Conservation (phyloP, 92 coral and sea anemone genomes). For the Actinostola sp. region DNA sequence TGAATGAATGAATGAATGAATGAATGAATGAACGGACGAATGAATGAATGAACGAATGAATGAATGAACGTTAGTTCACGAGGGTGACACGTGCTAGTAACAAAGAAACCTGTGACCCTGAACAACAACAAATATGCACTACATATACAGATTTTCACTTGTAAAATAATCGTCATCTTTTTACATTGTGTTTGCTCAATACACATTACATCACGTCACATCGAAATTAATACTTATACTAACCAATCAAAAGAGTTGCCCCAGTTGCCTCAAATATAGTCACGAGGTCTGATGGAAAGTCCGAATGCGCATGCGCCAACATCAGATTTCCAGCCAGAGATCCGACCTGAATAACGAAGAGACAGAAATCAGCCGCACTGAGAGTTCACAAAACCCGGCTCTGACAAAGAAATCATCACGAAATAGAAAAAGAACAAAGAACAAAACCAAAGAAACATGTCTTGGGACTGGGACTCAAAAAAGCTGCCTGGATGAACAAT, state of each 20-base stretch:
- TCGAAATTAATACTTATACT: slow-evolving; percentile 4
- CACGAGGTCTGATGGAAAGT: slow-evolving; percentile 68
- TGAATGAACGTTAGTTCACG: too few species aligned
- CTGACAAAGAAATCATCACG: too few species aligned
- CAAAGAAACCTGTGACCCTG: too few species aligned
- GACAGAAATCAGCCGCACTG: not conserved
- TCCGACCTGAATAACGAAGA: slow-evolving; percentile 41
- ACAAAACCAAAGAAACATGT: too few species aligned
- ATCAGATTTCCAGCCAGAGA: slow-evolving; percentile 69
- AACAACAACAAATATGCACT: too few species aligned
- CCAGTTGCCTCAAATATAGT: slow-evolving; percentile 67
- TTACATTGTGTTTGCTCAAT: not conserved
- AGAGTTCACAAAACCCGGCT: not conserved
- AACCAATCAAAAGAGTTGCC: slow-evolving; percentile 56
- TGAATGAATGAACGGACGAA: not conserved
- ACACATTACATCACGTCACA: not conserved
- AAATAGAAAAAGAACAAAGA: too few species aligned
- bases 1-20: not conserved
- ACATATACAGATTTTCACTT: too few species aligned
- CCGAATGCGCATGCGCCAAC: slow-evolving; percentile 60
- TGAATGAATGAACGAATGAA: not conserved
- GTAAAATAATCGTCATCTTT: too few species aligned
- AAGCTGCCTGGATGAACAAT: too few species aligned
- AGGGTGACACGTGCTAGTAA: too few species aligned
- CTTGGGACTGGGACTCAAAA: too few species aligned